These are phyloP conservation scores for Aphaenogaster rudis DNA, from an alignment of 1,140 invertebrate genomes.

Conservation along the genomic window DNA sequence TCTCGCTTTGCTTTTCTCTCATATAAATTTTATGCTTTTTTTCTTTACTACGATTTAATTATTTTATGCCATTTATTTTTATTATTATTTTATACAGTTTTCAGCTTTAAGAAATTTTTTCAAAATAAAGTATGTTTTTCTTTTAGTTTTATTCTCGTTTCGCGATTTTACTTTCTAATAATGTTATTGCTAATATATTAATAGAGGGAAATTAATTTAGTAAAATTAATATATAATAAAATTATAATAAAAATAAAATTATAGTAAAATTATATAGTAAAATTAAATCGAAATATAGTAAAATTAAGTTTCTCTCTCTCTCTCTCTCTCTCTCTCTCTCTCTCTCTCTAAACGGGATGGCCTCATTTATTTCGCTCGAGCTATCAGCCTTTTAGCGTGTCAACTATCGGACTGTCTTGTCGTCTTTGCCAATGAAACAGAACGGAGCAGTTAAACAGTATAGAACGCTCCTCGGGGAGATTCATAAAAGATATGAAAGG, in stretches of 20 bases:
- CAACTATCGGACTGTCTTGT: constrained; percentile 49
- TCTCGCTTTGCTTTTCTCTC: background rate
- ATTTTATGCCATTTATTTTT: background rate
- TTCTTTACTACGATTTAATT: background rate
- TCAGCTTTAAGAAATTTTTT: background rate
- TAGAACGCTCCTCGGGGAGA: background rate
- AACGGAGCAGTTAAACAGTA: constrained; percentile 48
- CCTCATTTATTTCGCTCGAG: constrained; percentile 51
- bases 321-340: background rate
- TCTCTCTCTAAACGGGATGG: background rate
- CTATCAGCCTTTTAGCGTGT: constrained; percentile 62
- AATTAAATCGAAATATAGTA: background rate
- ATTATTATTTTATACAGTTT: constrained; percentile 7
- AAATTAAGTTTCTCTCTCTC: background rate
- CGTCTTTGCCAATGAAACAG: constrained; percentile 47
- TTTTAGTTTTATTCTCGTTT: background rate
- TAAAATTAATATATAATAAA: background rate
- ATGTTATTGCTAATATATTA: background rate
- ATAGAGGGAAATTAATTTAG: background rate
- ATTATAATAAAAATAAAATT: too few species aligned
- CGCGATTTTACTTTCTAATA: background rate
- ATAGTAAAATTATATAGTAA: too few species aligned
- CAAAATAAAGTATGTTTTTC: background rate
- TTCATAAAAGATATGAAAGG: constrained; percentile 50
- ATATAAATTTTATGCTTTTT: background rate